Evolutionary conservation across 2,797 vertebrate species (phyloP).

Genomic region (Esox masquinongy): DNA sequence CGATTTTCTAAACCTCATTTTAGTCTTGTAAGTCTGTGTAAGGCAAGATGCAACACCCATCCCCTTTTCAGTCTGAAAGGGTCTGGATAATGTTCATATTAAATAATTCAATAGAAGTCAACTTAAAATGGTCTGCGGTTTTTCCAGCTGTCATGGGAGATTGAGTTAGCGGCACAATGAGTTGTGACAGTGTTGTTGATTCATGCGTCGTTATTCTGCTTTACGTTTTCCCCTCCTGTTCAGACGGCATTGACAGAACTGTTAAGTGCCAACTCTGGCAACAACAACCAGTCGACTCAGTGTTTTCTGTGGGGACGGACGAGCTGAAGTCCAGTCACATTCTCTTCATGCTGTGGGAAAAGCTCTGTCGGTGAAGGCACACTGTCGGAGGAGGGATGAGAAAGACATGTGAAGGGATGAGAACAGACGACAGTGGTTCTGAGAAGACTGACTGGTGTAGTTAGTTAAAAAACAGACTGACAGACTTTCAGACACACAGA

Average conservation of each 20-base stretch:
- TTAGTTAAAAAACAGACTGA: constrained; percentile 66
- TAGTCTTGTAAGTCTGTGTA: constrained; percentile 27
- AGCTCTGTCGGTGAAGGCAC: constrained; percentile 45
- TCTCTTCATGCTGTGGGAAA: constrained; percentile 60
- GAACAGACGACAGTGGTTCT: constrained; percentile 15
- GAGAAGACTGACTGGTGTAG: constrained; percentile 36
- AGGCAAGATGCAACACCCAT: not conserved
- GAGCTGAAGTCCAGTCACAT: constrained; percentile 30
- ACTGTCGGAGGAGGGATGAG: constrained; percentile 52
- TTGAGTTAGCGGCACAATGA: constrained; percentile 48
- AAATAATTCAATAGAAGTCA: constrained; percentile 63
- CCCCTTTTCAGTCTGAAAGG: constrained; percentile 6
- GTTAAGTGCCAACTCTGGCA: constrained; percentile 39
- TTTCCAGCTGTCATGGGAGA: constrained; percentile 58
- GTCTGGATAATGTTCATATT: constrained; percentile 46
- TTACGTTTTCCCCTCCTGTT: constrained; percentile 27
- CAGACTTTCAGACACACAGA: constrained; percentile 8
- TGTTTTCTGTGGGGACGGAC: constrained; percentile 42
- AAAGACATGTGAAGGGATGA: constrained; percentile 12
- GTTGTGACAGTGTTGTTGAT: constrained; percentile 58
- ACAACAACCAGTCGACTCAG: constrained; percentile 58
- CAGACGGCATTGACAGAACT: constrained; percentile 47
- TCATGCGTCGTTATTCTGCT: constrained; percentile 41
- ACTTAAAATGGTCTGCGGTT: constrained; percentile 51
- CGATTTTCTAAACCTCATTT: constrained; percentile 43